Evolutionary conservation across 2,888 invertebrate genomes (phyloP).

Genomic region (Eupithecia vulgata): DNA sequence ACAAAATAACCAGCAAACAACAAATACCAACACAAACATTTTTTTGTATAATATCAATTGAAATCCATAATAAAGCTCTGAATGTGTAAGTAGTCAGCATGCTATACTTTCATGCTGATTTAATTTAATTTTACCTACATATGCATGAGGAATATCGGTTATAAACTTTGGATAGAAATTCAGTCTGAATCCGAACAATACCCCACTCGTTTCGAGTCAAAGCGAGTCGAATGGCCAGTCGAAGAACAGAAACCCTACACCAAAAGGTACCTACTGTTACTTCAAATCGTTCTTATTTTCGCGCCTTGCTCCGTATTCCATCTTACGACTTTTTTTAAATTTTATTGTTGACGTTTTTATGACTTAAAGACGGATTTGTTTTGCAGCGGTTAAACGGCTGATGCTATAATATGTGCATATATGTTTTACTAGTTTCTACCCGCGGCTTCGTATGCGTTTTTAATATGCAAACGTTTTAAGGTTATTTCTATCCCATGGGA

Average conservation of each 20-base stretch:
- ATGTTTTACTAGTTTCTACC: constrained; percentile 21
- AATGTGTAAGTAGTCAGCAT: background rate
- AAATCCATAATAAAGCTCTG: background rate
- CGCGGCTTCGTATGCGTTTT: background rate
- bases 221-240: constrained; percentile 59
- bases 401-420: constrained; percentile 42
- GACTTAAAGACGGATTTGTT: constrained; percentile 56
- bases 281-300: constrained; percentile 65
- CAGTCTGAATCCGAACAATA: constrained; percentile 41
- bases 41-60: background rate
- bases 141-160: background rate
- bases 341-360: constrained; percentile 60
- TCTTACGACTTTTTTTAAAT: constrained; percentile 55
- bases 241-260: constrained; percentile 61
- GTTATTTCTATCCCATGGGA: too few species aligned
- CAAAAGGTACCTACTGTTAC: constrained; percentile 47
- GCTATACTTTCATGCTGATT: background rate
- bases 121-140: background rate
- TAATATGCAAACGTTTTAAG: too few species aligned
- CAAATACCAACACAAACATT: background rate
- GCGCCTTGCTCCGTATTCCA: constrained; percentile 57
- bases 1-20: background rate
- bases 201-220: constrained; percentile 41
- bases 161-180: background rate
- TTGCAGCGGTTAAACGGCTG: constrained; percentile 49